Evolutionary conservation across 2,888 invertebrate genomes (phyloP).

Genomic region (Xestia rhomboidea): DNA sequence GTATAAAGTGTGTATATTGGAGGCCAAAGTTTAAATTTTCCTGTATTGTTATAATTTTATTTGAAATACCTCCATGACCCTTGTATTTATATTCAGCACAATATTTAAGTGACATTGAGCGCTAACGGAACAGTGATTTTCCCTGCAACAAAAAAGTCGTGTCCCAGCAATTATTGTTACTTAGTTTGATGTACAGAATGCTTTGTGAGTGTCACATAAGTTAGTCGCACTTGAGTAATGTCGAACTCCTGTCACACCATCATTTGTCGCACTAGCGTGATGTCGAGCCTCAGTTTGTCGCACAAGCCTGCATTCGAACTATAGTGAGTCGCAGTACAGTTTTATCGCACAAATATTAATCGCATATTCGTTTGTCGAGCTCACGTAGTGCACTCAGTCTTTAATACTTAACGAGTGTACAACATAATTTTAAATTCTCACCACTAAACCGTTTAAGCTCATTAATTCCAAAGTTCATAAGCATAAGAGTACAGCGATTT

Average conservation of each 20-base stretch:
- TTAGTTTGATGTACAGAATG: neutral
- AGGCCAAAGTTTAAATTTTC: neutral
- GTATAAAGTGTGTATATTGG: neutral
- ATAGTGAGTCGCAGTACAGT: neutral
- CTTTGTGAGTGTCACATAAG: neutral
- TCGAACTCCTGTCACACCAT: neutral
- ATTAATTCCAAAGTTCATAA: constrained; percentile 56
- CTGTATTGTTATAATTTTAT: neutral
- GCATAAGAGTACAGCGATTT: constrained; percentile 53
- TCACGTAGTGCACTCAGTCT: neutral
- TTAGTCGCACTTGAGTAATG: neutral
- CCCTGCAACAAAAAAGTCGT: neutral
- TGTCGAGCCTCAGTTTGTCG: neutral
- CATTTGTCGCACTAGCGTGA: neutral
- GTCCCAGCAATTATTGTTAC: neutral
- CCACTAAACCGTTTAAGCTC: constrained; percentile 51
- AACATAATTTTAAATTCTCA: constrained; percentile 38
- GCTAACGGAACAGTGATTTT: neutral
- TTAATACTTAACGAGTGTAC: constrained; percentile 18
- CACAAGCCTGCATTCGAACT: neutral
- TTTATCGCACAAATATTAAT: neutral
- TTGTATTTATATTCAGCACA: neutral
- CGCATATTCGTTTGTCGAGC: neutral
- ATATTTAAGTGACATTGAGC: neutral
- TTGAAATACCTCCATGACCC: neutral